Conservation (phyloP, 2,888 invertebrate genomes). For the Embidobia sp. region DNA sequence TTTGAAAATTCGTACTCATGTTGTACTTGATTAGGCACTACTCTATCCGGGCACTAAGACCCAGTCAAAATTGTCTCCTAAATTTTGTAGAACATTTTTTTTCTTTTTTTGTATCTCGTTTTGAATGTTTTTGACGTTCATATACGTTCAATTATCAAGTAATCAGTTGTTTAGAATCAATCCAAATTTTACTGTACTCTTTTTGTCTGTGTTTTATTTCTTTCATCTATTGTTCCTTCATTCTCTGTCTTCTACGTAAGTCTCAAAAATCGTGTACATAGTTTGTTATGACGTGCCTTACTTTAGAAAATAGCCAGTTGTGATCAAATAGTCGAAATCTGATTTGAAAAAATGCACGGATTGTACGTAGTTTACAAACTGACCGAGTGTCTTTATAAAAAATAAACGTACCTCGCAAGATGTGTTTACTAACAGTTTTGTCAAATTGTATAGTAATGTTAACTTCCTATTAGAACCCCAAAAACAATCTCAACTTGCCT, state of each 20-base stretch:
- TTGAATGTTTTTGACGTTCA: conserved; percentile 6
- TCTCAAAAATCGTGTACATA: conserved; percentile 30
- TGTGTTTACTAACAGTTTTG: conserved; percentile 33
- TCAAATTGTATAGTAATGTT: conserved; percentile 14
- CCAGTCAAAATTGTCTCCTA: conserved; percentile 66
- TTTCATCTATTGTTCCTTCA: background rate
- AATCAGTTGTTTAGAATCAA: background rate
- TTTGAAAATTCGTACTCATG: conserved; percentile 47
- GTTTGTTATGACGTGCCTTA: conserved; percentile 46
- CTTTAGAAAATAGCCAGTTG: conserved; percentile 26
- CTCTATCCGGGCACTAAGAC: conserved; percentile 80
- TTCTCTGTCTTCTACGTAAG: conserved; percentile 12
- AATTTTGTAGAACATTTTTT: conserved; percentile 63
- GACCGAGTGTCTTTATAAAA: conserved; percentile 8
- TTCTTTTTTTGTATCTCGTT: conserved; percentile 15
- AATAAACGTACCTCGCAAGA: conserved; percentile 8
- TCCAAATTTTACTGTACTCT: background rate
- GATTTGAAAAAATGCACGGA: conserved; percentile 27
- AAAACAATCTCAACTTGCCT: conserved; percentile 1
- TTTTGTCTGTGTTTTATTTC: background rate
- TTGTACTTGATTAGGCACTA: conserved; percentile 73
- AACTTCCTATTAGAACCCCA: conserved; percentile 6
- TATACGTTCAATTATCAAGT: too few relatives aligned
- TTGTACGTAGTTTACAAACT: conserved; percentile 22
- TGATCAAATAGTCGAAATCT: conserved; percentile 13